Evolutionary conservation across 2,888 invertebrate species (phyloP).

Genomic region (Eurois occulta): DNA sequence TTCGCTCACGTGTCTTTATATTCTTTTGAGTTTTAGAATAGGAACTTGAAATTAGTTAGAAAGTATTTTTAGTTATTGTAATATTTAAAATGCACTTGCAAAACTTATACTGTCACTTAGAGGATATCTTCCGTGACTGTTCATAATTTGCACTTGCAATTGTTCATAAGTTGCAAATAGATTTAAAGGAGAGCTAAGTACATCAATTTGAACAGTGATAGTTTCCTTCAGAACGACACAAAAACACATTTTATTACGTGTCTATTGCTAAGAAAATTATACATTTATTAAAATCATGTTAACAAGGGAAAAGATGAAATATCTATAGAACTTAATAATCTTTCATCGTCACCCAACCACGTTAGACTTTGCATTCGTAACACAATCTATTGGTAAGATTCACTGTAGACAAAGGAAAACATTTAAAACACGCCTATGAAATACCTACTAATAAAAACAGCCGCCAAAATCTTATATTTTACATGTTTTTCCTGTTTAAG

Average conservation of each 20-base stretch:
- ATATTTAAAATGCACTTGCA: no score
- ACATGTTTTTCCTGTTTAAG: background rate
- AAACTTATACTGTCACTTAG: no score
- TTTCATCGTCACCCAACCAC: background rate
- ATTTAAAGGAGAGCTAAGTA: background rate
- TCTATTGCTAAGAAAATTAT: background rate
- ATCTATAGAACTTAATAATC: background rate
- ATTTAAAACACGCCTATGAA: background rate
- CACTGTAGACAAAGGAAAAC: background rate
- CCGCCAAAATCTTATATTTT: background rate
- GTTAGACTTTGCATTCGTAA: background rate
- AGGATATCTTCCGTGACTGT: no score
- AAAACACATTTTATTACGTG: background rate
- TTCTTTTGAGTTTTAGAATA: background rate
- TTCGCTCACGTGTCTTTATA: background rate
- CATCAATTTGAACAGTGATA: background rate
- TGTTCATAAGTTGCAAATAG: background rate
- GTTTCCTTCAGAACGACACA: background rate
- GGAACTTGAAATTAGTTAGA: background rate
- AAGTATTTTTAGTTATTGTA: background rate
- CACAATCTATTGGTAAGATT: background rate
- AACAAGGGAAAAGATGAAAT: background rate
- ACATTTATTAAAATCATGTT: background rate
- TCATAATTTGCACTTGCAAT: background rate
- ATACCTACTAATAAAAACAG: background rate